Percentiles rank a stretch among this genome's conserved stretches.
phyloP scores from a whole-genome alignment of 2,797 vertebrate genomes.

The Sardinella longiceps region DNA sequence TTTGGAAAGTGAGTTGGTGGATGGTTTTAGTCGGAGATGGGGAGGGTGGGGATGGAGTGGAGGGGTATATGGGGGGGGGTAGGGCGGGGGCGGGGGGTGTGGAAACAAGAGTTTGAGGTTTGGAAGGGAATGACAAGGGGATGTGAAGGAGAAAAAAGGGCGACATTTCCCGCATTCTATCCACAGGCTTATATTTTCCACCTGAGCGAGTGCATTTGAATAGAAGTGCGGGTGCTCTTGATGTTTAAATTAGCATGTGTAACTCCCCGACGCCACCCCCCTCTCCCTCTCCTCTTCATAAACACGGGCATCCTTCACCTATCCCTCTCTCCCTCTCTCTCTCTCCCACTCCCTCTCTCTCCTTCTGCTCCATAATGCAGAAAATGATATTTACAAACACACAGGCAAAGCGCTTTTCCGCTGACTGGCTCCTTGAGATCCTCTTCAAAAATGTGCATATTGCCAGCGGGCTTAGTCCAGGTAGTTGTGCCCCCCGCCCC shows the following conservation, averaged over 20 bases:
- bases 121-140: background rate
- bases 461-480: conserved; percentile 48
- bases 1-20: background rate
- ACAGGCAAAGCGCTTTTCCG: conserved; percentile 8
- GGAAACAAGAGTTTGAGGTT: background rate
- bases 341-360: background rate
- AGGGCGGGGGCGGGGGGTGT: conserved; percentile 9
- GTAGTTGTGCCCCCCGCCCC: background rate
- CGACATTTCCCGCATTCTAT: conserved; percentile 65
- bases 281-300: conserved; percentile 70
- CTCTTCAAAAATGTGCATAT: conserved; percentile 33
- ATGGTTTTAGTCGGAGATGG: background rate
- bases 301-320: conserved; percentile 69
- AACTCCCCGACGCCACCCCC: conserved; percentile 78
- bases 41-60: background rate
- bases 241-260: conserved; percentile 83
- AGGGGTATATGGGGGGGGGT: no score
- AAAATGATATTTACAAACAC: conserved; percentile 20
- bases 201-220: conserved; percentile 50
- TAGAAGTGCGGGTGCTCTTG: conserved; percentile 65
- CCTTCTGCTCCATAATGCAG: background rate
- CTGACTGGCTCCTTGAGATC: conserved; percentile 11
- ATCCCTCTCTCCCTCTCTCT: conserved; percentile 48
- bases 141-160: conserved; percentile 3
- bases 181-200: conserved; percentile 60